These are phyloP conservation scores for Lonchura striata DNA, from an alignment of 2,113 vertebrate genomes.

Conservation along the genomic window DNA sequence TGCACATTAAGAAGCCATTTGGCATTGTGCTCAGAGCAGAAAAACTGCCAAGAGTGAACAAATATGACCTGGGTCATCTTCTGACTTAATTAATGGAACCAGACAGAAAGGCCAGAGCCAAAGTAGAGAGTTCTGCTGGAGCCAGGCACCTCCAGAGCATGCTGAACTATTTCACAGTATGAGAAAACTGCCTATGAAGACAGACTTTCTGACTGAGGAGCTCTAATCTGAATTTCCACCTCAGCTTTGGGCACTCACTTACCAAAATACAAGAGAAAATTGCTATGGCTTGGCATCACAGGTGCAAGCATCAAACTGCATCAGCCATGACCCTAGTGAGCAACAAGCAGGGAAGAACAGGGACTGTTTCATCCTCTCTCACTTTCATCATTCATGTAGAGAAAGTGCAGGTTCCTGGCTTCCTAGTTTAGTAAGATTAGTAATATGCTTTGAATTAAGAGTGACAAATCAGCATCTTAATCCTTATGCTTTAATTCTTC, in stretches of 20 bases:
- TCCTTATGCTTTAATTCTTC: neutral
- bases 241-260: neutral
- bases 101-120: neutral
- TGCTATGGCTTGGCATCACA: accelerated
- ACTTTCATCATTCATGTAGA: neutral
- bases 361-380: neutral
- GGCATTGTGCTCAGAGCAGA: neutral
- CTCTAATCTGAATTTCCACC: neutral
- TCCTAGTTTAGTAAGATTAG: neutral
- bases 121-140: neutral
- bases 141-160: neutral
- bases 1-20: neutral
- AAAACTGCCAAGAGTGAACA: neutral
- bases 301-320: neutral
- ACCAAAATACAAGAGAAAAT: neutral
- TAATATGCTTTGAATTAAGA: neutral
- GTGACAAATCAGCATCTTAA: neutral
- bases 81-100: neutral
- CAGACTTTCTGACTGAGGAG: neutral
- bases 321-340: neutral
- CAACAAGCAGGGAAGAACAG: neutral
- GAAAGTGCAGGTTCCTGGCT: neutral
- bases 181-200: neutral
- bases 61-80: neutral
- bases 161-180: neutral